Percentiles rank a stretch among this genome's conserved stretches.
Conservation (phyloP, 2,113 vertebrate species). For the Murina feae region DNA sequence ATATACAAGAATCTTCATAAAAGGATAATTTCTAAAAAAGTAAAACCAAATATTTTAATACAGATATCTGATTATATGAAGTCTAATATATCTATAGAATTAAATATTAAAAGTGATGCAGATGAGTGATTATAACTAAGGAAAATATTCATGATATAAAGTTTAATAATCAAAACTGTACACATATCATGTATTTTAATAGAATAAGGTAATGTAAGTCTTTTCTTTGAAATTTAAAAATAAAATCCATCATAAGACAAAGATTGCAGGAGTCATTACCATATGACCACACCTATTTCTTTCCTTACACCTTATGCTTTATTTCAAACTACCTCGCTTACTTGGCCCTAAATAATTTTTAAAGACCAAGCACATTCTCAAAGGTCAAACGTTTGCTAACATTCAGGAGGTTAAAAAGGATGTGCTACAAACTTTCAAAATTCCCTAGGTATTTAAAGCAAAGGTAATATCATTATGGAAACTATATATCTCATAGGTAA, state of each 20-base stretch:
- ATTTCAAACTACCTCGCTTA: neutral
- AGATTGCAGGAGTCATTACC: neutral
- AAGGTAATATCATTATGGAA: neutral
- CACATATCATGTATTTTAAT: neutral
- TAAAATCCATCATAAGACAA: neutral
- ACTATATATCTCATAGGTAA: neutral
- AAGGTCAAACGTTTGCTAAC: conserved; percentile 7
- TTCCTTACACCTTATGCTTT: neutral
- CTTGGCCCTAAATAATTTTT: neutral
- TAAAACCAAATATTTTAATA: neutral
- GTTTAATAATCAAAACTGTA: neutral
- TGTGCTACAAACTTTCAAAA: neutral
- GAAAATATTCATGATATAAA: neutral
- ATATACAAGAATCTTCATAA: neutral
- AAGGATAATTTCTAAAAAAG: conserved; percentile 14
- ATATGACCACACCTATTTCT: neutral
- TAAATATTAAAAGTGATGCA: conserved; percentile 10
- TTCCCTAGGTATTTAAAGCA: neutral
- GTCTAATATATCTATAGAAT: neutral
- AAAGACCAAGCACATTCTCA: neutral
- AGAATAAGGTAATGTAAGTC: neutral
- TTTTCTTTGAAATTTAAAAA: neutral
- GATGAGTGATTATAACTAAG: neutral
- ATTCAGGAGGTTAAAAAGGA: neutral
- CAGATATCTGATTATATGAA: neutral